A percentile compares a stretch with the other conserved stretches of the same genome.
These are phyloP conservation scores for Oreotragus oreotragus DNA, from an alignment of 2,113 vertebrate species.

Conservation along the genomic window DNA sequence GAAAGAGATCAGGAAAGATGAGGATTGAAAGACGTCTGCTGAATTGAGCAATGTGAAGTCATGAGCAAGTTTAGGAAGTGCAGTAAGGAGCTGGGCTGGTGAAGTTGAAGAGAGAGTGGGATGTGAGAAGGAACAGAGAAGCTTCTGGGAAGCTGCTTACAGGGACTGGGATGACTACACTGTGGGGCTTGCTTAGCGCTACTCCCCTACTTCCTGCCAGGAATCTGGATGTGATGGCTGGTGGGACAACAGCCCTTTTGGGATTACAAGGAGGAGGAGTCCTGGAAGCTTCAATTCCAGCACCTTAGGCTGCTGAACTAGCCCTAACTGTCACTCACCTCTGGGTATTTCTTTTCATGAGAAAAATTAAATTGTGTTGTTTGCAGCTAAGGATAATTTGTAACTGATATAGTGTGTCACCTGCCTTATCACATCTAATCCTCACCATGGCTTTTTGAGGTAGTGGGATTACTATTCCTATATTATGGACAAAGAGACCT, in stretches of 20 bases:
- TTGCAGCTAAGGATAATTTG: not conserved
- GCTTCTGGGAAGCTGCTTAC: not conserved
- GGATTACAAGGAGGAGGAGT: not conserved
- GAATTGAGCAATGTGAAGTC: not conserved
- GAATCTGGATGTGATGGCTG: not conserved
- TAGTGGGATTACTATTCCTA: not conserved
- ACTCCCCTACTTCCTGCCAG: not conserved
- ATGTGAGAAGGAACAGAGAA: not conserved
- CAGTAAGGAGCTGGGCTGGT: too few species aligned
- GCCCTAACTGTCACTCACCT: not conserved
- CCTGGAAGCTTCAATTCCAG: not conserved
- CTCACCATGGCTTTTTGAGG: not conserved
- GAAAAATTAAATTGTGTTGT: not conserved
- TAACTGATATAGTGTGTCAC: too few species aligned
- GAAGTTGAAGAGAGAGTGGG: not conserved
- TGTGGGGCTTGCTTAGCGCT: not conserved
- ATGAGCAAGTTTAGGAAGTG: not conserved
- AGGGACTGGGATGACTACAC: not conserved
- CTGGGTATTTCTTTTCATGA: not conserved
- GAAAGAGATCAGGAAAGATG: not conserved
- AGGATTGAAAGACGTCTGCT: not conserved
- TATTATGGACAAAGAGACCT: not conserved
- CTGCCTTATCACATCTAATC: not conserved
- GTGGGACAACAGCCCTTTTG: not conserved
- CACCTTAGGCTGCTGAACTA: not conserved